These are phyloP conservation scores for Akabosia matsudoensis DNA, from an alignment of 1,140 invertebrate genomes.

Conservation along the genomic window DNA sequence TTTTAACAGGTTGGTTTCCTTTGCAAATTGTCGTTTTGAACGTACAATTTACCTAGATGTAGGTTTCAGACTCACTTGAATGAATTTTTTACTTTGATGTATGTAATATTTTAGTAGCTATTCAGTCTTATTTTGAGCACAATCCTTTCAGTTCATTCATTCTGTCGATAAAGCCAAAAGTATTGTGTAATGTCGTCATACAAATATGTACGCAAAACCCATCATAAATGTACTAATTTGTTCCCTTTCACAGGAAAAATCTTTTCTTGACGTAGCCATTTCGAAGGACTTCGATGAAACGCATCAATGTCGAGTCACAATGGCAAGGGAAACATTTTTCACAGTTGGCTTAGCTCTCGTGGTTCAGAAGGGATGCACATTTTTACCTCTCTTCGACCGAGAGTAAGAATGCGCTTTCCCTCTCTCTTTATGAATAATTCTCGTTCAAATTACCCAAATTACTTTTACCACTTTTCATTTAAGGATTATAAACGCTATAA, in stretches of 20 bases:
- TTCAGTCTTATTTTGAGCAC: too few relatives aligned
- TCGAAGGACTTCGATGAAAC: constrained; percentile 45
- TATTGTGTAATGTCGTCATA: too few relatives aligned
- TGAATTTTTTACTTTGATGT: too few relatives aligned
- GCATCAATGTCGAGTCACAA: constrained; percentile 47
- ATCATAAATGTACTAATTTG: background rate
- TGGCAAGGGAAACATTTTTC: constrained; percentile 49
- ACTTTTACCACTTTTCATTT: background rate
- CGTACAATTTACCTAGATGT: background rate
- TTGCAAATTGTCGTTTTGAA: too few relatives aligned
- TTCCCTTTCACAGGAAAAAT: constrained; percentile 48
- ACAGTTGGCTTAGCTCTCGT: constrained; percentile 48
- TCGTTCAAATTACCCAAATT: background rate
- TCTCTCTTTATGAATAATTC: too few relatives aligned
- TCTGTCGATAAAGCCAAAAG: too few relatives aligned
- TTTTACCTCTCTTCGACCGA: constrained; percentile 45
- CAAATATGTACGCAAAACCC: too few relatives aligned
- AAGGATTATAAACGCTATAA: constrained; percentile 36
- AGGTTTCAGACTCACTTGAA: too few relatives aligned
- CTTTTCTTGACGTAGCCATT: constrained; percentile 49
- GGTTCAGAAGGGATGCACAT: constrained; percentile 43
- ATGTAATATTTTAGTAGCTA: too few relatives aligned
- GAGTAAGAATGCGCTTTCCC: too few relatives aligned
- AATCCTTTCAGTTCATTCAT: too few relatives aligned
- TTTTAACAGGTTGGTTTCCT: too few relatives aligned